Evolutionary conservation across 2,113 vertebrate species (phyloP).

Genomic region (Patagioenas fasciata): DNA sequence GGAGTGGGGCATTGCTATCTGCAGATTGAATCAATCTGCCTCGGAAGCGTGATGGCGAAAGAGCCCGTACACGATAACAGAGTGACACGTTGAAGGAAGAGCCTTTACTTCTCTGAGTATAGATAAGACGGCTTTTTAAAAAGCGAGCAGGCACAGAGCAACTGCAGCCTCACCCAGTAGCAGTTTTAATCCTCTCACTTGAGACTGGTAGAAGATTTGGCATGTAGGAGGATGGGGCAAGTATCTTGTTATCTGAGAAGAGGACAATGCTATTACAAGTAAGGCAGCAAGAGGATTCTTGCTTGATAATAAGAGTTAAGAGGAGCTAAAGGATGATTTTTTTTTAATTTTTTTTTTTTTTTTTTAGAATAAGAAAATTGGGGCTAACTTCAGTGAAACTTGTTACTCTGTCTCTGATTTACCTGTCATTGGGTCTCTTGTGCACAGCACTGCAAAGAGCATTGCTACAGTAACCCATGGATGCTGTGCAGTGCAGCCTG

Average conservation of each 20-base stretch:
- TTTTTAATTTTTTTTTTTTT: background rate
- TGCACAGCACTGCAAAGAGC: background rate
- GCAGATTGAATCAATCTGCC: constrained; percentile 51
- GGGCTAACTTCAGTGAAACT: background rate
- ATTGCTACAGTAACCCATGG: background rate
- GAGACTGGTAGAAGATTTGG: constrained; percentile 47
- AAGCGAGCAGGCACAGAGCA: background rate
- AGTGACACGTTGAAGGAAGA: background rate
- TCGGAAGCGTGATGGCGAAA: background rate
- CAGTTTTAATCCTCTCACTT: constrained; percentile 33
- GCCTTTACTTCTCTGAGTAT: constrained; percentile 28
- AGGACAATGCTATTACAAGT: constrained; percentile 52
- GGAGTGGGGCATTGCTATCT: constrained; percentile 32
- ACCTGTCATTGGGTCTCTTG: background rate
- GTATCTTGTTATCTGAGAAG: constrained; percentile 44
- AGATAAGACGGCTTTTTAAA: constrained; percentile 41
- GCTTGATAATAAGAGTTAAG: constrained; percentile 48
- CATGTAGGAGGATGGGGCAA: constrained; percentile 16
- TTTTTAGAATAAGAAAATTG: background rate
- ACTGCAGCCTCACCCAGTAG: constrained; percentile 11
- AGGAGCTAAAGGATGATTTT: constrained; percentile 17
- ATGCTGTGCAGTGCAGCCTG: background rate
- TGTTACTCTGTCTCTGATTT: constrained; percentile 11
- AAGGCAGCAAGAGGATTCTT: constrained; percentile 40
- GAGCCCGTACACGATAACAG: background rate